Evolutionary conservation across 2,888 invertebrate genomes (phyloP), one percentile per base, ranked within the genome.

Genomic region (Agrochola macilenta): DNA sequence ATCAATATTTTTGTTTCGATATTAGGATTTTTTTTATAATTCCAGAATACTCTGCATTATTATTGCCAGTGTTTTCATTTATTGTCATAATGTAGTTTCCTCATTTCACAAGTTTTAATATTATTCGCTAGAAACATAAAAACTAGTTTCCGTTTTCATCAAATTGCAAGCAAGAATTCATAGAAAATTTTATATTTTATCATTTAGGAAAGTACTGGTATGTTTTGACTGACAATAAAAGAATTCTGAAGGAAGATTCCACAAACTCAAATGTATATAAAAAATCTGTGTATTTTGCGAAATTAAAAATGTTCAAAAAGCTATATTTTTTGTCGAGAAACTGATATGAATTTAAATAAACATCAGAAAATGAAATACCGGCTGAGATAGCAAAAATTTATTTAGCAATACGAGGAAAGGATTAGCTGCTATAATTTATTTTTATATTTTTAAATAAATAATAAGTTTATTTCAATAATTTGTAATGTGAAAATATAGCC

Each of bases 251-350:
- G 14, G 23, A 57, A 69, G 54, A 68, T 52, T 69, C 43, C 39
- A 58, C 61, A 35, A 71, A 61, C 43, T 72, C 35, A 52, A 23
- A 69, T 43, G 43, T 54, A 81, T 81, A 76, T 72, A 39, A 81
- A 63, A 81, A 69, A 39, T 61, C n/a, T 54, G n/a, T 70, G 17
- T 76, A 71, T 81, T 64, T 63, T 23, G 26, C 7, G 30, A 49
- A 80, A 66, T 43, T 43, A 61, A n/a, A 5, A 17, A 58, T 64
- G 54, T 83, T 63, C 23, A 30, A 60, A 83, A 68, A 30, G 70
- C 52, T 14, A 57, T 58, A 69, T 57, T 30, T 30, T 54, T 63
- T 72, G 35, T 69, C 8, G 4, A 26, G 58, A 39, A 70, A 70
- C 35, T 63, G 4, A 43, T 58, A 70, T 69, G 39, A 78, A 66